Evolutionary conservation across 2,113 vertebrate species (phyloP).

Genomic region (Gobio gobio): DNA sequence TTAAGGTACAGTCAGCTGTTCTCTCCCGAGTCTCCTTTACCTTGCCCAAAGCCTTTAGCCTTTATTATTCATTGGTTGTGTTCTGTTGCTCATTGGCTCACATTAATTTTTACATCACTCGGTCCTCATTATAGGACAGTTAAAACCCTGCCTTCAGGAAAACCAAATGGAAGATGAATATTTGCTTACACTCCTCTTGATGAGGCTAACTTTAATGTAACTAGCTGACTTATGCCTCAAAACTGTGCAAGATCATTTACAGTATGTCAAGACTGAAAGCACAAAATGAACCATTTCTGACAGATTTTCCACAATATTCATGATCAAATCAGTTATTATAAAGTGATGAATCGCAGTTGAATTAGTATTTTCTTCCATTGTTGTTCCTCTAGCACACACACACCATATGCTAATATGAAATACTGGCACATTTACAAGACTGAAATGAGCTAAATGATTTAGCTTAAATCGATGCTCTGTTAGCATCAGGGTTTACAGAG

Average conservation of each 20-base stretch:
- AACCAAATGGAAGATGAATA: neutral
- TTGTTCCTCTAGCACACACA: neutral
- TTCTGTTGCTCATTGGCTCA: neutral
- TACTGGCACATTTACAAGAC: slow-evolving; percentile 5
- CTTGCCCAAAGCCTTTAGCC: slow-evolving; percentile 31
- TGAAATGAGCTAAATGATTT: slow-evolving; percentile 31
- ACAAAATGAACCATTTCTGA: neutral
- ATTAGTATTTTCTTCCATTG: neutral
- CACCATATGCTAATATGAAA: slow-evolving; percentile 9
- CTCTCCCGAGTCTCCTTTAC: slow-evolving; percentile 4
- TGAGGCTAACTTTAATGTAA: slow-evolving; percentile 2
- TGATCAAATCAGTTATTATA: neutral
- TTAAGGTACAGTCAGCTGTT: neutral
- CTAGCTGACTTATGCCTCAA: neutral
- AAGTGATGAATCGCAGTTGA: neutral
- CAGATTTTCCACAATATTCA: neutral
- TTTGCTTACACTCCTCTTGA: neutral
- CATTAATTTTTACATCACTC: neutral
- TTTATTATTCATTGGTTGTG: slow-evolving; percentile 17
- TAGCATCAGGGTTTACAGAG: slow-evolving; percentile 18
- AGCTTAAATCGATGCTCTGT: slow-evolving; percentile 25
- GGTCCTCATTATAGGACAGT: slow-evolving; percentile 7
- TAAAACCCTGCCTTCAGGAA: slow-evolving; percentile 8
- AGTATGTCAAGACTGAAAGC: neutral
- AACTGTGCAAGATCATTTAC: neutral